These are phyloP conservation scores for Mohoua ochrocephala DNA, from an alignment of 2,113 vertebrate genomes.

Conservation along the genomic window DNA sequence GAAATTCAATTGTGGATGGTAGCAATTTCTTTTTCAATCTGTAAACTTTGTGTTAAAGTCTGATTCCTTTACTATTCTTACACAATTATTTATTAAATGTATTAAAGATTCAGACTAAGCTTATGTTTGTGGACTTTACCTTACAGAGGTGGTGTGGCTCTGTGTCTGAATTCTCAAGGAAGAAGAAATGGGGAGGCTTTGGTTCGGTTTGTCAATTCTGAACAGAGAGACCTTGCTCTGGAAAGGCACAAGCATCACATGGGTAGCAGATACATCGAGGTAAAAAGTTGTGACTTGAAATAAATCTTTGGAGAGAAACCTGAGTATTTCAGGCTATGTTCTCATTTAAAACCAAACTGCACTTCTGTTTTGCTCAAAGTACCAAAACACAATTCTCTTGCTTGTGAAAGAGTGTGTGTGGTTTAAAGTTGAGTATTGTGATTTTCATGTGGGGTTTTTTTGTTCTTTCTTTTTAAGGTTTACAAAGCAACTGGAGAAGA, in stretches of 20 bases:
- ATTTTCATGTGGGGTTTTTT: background rate
- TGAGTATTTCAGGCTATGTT: background rate
- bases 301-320: background rate
- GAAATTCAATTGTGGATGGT: background rate
- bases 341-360: background rate
- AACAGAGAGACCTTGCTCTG: conserved; percentile 92
- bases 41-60: background rate
- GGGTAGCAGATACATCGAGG: conserved; percentile 96
- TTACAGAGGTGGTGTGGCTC: conserved; percentile 89
- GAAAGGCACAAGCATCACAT: conserved; percentile 97
- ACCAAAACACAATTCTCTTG: background rate
- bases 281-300: conserved; percentile 37
- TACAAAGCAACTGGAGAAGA: conserved; percentile 96
- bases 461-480: conserved; percentile 72
- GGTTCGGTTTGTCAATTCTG: conserved; percentile 86
- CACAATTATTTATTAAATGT: background rate
- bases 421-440: background rate
- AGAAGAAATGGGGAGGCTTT: conserved; percentile 93
- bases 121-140: background rate
- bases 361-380: background rate
- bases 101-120: background rate
- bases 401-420: background rate
- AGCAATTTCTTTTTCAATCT: background rate
- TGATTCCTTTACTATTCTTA: background rate
- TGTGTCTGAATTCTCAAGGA: conserved; percentile 94